These are phyloP conservation scores for Gasteruption jaculator DNA, from an alignment of 2,888 invertebrate species.

Conservation along the genomic window DNA sequence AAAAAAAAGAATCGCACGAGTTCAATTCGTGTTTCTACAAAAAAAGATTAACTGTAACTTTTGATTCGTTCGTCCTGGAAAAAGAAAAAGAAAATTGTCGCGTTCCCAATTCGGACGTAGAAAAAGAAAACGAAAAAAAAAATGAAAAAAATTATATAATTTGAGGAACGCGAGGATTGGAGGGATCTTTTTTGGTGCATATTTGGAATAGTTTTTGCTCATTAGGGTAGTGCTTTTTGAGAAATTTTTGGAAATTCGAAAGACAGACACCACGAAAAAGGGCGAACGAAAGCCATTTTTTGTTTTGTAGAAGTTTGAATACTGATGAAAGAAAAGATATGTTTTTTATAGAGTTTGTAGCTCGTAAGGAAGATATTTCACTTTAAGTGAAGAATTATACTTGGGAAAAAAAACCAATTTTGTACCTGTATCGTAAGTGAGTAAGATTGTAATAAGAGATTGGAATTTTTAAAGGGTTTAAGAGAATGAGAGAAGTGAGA, in stretches of 20 bases:
- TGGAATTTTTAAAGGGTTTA: conserved; percentile 4
- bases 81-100: too few species aligned
- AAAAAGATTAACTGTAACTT: conserved; percentile 17
- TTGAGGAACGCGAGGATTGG: conserved; percentile 3
- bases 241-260: conserved; percentile 12
- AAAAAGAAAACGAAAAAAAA: too few species aligned
- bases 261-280: conserved; percentile 18
- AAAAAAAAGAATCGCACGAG: conserved; percentile 4
- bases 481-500: conserved; percentile 7
- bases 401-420: conserved; percentile 23
- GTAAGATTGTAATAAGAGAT: conserved; percentile 20
- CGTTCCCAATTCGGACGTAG: too few species aligned
- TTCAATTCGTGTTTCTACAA: conserved; percentile 4
- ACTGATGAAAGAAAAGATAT: too few species aligned
- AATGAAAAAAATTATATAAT: conserved; percentile 6
- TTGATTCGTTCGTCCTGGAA: conserved; percentile 7
- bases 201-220: too few species aligned
- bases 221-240: conserved; percentile 29
- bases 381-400: conserved; percentile 17
- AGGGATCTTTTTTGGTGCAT: conserved; percentile 23
- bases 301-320: conserved; percentile 25
- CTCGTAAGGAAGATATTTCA: conserved; percentile 22
- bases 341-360: conserved; percentile 28
- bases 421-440: conserved; percentile 43
- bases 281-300: conserved; percentile 25